phyloP scores from a whole-genome alignment of 2,888 invertebrate species.

The Tetragonula carbonaria region DNA sequence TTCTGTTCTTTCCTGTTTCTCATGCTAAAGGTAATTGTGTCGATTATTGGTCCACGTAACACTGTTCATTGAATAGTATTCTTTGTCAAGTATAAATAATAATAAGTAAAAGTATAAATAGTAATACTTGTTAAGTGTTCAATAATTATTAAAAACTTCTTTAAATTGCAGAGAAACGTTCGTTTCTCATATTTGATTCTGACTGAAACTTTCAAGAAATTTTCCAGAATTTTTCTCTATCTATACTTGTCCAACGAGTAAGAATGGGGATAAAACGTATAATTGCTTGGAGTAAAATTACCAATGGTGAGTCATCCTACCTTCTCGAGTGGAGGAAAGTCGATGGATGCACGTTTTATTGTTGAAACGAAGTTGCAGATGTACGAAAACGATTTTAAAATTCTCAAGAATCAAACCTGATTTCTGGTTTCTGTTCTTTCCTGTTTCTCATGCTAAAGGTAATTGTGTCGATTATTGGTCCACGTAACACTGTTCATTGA shows the following conservation, averaged over 20 bases:
- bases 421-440: not conserved
- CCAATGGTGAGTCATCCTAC: slow-evolving; percentile 42
- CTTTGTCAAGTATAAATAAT: too few relatives aligned
- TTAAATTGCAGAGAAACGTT: too few relatives aligned
- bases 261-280: slow-evolving; percentile 32
- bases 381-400: not conserved
- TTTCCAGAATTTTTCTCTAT: too few relatives aligned
- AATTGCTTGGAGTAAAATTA: slow-evolving; percentile 57
- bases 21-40: not conserved
- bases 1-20: not conserved
- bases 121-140: too few relatives aligned
- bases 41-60: not conserved
- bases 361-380: not conserved
- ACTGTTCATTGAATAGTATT: too few relatives aligned
- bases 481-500: too few relatives aligned
- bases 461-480: not conserved
- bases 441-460: not conserved
- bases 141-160: too few relatives aligned
- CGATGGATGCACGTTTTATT: not conserved
- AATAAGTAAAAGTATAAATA: too few relatives aligned
- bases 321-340: not conserved
- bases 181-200: too few relatives aligned
- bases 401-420: not conserved
- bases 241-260: too few relatives aligned
- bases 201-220: too few relatives aligned